phyloP scores from a whole-genome alignment of 2,888 invertebrate genomes.

The Drosophila phalerata region DNA sequence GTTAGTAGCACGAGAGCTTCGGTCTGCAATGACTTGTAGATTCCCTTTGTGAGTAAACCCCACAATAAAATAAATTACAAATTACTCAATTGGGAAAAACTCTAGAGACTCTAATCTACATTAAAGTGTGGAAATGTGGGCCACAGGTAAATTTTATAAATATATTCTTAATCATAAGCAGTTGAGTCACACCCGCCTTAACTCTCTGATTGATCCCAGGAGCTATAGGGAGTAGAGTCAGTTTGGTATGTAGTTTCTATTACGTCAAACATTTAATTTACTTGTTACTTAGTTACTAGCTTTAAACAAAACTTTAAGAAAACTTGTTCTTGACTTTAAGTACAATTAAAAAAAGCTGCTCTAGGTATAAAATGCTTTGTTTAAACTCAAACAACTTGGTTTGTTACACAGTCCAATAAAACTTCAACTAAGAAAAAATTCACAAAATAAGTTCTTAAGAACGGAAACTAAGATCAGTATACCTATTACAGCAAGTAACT shows the following conservation, averaged over 20 bases:
- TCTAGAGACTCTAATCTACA: slow-evolving; percentile 7
- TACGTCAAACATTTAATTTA: not conserved
- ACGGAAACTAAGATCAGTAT: not conserved
- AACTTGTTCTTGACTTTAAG: not conserved
- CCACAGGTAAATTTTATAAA: not conserved
- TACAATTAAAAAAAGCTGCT: not conserved
- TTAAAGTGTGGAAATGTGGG: not conserved
- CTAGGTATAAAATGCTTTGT: not conserved
- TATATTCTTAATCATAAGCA: not conserved
- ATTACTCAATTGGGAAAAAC: not conserved
- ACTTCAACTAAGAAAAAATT: not conserved
- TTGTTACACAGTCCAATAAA: not conserved
- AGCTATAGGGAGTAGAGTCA: not conserved
- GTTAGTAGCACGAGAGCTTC: slow-evolving; percentile 23
- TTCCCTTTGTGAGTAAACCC: not conserved
- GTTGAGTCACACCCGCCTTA: not conserved
- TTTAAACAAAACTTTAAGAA: not conserved
- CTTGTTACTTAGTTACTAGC: not conserved
- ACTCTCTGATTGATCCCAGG: not conserved
- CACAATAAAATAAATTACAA: not conserved
- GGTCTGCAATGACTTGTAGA: slow-evolving; percentile 7
- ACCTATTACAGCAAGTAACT: not conserved
- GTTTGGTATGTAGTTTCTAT: not conserved
- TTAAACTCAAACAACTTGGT: not conserved
- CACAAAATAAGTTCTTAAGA: not conserved